Evolutionary conservation across 2,888 invertebrate species (phyloP).

Genomic region (Acanthococcus lagerstroemiae): DNA sequence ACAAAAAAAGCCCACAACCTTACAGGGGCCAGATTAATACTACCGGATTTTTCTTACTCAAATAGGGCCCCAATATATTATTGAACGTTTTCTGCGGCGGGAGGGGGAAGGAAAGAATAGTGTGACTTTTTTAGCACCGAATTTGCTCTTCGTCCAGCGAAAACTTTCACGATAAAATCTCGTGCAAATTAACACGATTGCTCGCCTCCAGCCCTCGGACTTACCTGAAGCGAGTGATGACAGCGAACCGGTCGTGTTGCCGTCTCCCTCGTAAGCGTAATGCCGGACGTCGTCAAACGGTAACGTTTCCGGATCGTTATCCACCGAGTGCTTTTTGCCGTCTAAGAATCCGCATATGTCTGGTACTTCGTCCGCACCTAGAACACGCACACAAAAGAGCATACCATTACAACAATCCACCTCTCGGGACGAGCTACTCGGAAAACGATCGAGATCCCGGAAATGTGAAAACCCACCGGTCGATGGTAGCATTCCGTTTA

Average conservation of each 20-base stretch:
- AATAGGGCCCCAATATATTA: no score
- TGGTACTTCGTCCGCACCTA: constrained; percentile 52
- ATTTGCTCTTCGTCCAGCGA: no score
- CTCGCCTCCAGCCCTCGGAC: constrained; percentile 38
- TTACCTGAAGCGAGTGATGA: constrained; percentile 82
- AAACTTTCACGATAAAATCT: no score
- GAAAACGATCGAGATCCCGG: neutral
- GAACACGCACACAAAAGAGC: neutral
- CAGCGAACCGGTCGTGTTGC: constrained; percentile 82
- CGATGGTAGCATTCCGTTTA: constrained; percentile 21
- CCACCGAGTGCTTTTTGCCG: constrained; percentile 78
- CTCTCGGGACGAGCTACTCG: neutral
- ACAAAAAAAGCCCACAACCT: no score
- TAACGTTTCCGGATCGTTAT: constrained; percentile 80
- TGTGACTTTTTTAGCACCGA: no score
- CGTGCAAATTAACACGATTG: no score
- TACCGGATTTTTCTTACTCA: no score
- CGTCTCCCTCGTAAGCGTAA: constrained; percentile 96
- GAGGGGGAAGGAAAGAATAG: no score
- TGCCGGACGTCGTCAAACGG: constrained; percentile 95
- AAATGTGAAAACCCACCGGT: neutral
- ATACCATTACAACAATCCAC: neutral
- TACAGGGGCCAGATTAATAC: no score
- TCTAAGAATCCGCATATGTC: constrained; percentile 85
- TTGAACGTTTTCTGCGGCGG: no score